Evolutionary conservation across 2,888 invertebrate genomes (phyloP).

Genomic region (Myopa testacea): DNA sequence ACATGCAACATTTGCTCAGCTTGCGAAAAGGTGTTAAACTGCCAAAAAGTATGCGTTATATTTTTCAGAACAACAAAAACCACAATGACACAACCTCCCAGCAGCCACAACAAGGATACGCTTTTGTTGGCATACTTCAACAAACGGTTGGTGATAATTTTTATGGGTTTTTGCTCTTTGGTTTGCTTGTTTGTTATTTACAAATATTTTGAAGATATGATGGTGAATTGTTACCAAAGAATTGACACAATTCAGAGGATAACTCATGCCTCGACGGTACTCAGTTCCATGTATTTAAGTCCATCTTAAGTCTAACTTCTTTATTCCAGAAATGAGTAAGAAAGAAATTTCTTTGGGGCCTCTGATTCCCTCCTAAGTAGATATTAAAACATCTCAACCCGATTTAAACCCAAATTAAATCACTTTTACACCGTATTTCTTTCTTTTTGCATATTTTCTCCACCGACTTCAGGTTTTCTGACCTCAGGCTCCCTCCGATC

Average conservation of each 20-base stretch:
- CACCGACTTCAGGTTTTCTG: no score
- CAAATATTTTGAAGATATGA: not conserved
- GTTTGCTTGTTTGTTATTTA: not conserved
- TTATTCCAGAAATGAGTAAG: no score
- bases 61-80: not conserved
- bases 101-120: not conserved
- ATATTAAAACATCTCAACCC: no score
- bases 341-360: no score
- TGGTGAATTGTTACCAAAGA: not conserved
- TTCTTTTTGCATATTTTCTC: no score
- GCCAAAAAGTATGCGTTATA: slow-evolving; percentile 3
- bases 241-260: not conserved
- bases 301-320: no score
- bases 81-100: not conserved
- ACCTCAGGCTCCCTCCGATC: no score
- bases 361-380: no score
- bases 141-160: slow-evolving; percentile 16
- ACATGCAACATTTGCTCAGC: slow-evolving; percentile 26
- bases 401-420: no score
- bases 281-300: no score
- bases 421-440: no score
- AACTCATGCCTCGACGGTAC: no score
- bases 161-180: not conserved
- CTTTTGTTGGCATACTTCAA: slow-evolving; percentile 5
- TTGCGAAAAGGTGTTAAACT: slow-evolving; percentile 38